Evolutionary conservation across 2,113 vertebrate species (phyloP), one percentile per base, ranked within the genome.

Genomic region (Halichoeres trimaculatus): DNA sequence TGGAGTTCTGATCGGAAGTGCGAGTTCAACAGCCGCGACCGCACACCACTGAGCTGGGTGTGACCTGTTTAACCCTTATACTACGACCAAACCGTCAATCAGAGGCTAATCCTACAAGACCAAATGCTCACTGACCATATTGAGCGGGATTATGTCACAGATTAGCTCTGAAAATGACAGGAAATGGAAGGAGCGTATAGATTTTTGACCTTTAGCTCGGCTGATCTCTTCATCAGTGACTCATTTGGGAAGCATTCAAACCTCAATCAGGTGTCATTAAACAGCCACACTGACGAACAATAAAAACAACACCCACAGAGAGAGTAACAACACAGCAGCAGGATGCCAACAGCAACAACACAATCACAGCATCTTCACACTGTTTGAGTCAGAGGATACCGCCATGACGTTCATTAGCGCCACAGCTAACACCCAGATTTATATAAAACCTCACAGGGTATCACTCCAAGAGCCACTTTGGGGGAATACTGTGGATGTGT

Each of bases 11-110:
- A 78, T 74, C 10, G 20, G 50, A 55, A 14, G 52, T 54, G 53
- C 11, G 67, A 63, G 48, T 60, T 63, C 1, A 14, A 77, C 70
- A 78, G 69, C 70, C 71, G 61, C 13, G 9, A 41, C 13, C n/a
- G 30, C 41, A 68, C 51, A 26, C 20, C 0, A 51, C 60, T 84
- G 79, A 86, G 85, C 78, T 61, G 53, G 41, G 36, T 58, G 14
- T 63, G 58, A 72, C 74, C 65, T 76, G 60, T 72, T 65, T 59
- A 40, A 81, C 58, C 84, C 66, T 70, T 51, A 40, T 78, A 70
- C 53, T 53, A 81, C 63, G 23, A 45, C 51, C 23, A 40, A 66
- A 76, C 52, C 34, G 36, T 43, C 47, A 72, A 54, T 67, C 55
- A 67, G 24, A 11, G 40, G 1, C 23, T 83, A 85, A 87, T 83